Base-by-base conservation (phyloP, 2,113 vertebrate species). In the Sialia sialis region DNA sequence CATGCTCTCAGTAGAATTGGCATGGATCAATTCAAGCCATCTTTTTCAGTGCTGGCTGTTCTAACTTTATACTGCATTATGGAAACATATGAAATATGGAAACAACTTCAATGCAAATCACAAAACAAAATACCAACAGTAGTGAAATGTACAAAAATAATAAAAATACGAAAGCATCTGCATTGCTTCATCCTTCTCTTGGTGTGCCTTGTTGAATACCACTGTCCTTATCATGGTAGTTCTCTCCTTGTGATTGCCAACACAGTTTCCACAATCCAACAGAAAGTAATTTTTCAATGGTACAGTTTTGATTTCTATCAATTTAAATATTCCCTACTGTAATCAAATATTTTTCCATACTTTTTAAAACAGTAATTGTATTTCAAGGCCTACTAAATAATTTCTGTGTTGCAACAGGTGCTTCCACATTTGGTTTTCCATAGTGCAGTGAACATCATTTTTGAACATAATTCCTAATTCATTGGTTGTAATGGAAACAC, bases 361-460 rank as follows among this genome's bases (percentile, higher is more conserved):
- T 68, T 89, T 89, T 34, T 52, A 39, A 39, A 46, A 26, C n/a
- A 4, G 3, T 19, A 85, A 17, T 29, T 80, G 29, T 44, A 77
- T 36, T 82, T 85, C 59, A 39, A 67, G 66, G 19, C 56, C 34
- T 62, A 22, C 7, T 66, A 29, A 79, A 78, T 27, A n/a, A 87
- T 32, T 82, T 87, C 27, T 51, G 6, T 94, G 17, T 88, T 48
- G 6, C 63, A 63, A 55, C 41, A 58, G 58, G 25, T 43, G 77
- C 94, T 93, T 96, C 92, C 92, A 85, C 39, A 77, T 82, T 94
- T 83, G 63, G 23, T 92, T 96, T 95, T 89, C 92, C 78, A 85
- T 83, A 85, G 52, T 66, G 93, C 58, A 64, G 43, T 48, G 30
- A n/a, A n/a, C n/a, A n/a, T n/a, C 52, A 44, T 30, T 16, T 30